Conservation (phyloP, 2,113 vertebrate species). For the Chlorodrepanis virens region DNA sequence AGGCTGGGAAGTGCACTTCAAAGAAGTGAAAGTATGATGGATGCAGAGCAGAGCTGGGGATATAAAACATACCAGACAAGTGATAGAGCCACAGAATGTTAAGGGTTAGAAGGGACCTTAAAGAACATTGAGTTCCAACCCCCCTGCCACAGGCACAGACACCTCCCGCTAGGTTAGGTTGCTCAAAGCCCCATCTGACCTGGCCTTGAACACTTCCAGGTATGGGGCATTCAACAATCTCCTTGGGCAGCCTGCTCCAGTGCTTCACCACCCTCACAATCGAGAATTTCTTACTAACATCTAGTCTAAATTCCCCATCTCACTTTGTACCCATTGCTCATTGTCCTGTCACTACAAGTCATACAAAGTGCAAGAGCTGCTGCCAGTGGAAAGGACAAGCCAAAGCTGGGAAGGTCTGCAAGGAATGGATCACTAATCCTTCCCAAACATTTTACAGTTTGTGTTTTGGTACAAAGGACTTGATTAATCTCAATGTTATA, state of each 20-base stretch:
- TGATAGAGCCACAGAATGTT: neutral
- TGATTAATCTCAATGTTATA: fast-evolving
- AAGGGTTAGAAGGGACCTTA: neutral
- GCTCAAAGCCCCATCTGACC: neutral
- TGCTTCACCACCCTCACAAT: neutral
- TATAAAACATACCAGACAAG: neutral
- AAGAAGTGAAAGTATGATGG: neutral
- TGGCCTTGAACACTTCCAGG: neutral
- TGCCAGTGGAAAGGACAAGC: fast-evolving
- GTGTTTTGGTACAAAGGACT: neutral
- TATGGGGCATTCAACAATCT: neutral
- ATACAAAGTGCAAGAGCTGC: neutral
- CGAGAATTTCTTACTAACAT: neutral
- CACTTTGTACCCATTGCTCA: neutral
- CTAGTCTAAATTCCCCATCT: neutral
- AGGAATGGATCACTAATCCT: neutral
- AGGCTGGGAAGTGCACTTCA: neutral
- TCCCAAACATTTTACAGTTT: neutral
- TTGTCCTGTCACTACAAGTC: neutral
- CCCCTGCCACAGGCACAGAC: fast-evolving
- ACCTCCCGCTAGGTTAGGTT: neutral
- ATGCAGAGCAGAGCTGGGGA: too few relatives aligned
- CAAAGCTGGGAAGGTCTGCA: neutral
- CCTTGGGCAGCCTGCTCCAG: neutral
- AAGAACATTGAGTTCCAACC: neutral